Evolutionary conservation across 2,888 invertebrate genomes (phyloP).

Genomic region (Esperia sulphurella): DNA sequence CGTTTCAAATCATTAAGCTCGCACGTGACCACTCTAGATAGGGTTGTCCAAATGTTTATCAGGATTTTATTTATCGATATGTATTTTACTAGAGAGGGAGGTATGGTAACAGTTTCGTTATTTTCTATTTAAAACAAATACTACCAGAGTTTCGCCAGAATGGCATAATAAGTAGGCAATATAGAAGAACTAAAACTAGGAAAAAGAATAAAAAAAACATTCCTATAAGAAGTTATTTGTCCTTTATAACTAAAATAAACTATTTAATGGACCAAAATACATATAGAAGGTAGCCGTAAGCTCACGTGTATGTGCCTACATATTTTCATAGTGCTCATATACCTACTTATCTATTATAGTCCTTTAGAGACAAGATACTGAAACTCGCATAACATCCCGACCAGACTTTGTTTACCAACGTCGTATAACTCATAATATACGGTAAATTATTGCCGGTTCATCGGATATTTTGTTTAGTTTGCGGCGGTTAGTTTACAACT

Average conservation of each 20-base stretch:
- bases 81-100: background rate
- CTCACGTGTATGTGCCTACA: too few relatives aligned
- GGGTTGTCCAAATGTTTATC: slow-evolving; percentile 60
- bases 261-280: too few relatives aligned
- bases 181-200: too few relatives aligned
- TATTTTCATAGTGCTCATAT: too few relatives aligned
- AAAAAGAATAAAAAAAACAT: too few relatives aligned
- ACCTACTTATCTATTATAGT: background rate
- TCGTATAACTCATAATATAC: slow-evolving; percentile 27
- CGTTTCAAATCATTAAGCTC: slow-evolving; percentile 66
- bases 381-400: background rate
- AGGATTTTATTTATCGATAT: slow-evolving; percentile 46
- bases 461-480: slow-evolving; percentile 65
- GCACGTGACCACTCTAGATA: slow-evolving; percentile 59
- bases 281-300: too few relatives aligned
- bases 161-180: too few relatives aligned
- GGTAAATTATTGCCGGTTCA: slow-evolving; percentile 51
- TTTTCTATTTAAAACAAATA: background rate
- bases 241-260: too few relatives aligned
- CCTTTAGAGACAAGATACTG: background rate
- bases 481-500: slow-evolving; percentile 54
- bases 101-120: background rate
- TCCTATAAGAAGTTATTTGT: too few relatives aligned
- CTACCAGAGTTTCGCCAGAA: too few relatives aligned
- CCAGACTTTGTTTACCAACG: background rate